Base-by-base conservation (phyloP, 2,113 vertebrate genomes). In the Carassius gibelio region DNA sequence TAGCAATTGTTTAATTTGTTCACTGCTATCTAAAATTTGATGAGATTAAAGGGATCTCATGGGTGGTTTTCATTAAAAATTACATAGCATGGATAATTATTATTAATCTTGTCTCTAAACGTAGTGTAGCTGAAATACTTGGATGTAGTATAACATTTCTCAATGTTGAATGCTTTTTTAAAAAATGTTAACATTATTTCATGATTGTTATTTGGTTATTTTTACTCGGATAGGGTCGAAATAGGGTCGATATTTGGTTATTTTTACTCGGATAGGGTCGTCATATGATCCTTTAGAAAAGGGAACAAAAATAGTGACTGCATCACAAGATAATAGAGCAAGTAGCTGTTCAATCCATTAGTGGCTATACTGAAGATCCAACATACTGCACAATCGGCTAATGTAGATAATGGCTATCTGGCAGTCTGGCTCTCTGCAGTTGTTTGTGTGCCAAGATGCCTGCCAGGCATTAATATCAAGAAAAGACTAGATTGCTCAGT, bases 351-450 rank as follows among this genome's bases (percentile, higher is more conserved):
- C 38, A 64, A 72, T 86, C 88, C 88, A 88, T 86, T 86, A 88
- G 82, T 14, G 55, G 82, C 50, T 64, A 23, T 78, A 45, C 14
- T 83, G 52, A 79, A 82, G 38, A 52, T 78, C 85, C 75, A 81
- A 17, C 52, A 62, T 61, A 59, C 82, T 57, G 19, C 61, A 64
- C 74, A 86, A 69, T 59, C n/a, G 19, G 34, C 85, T 88, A 88
- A 88, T 88, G 88, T 62, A 11, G 42, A 19, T 88, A 86, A 88
- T 86, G 85, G 85, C 80, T 62, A 71, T 77, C 30, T 72, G 84
- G 75, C 76, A 81, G 79, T 81, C 61, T 30, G 42, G 15, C 4
- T 84, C 69, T 88, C 84, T 76, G 38, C 78, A 78, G 66, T 3
- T 81, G 76, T 62, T 34, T 59, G 4, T 72, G 59, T 71, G 38